Percentiles rank a stretch among this genome's conserved stretches.
phyloP scores from a whole-genome alignment of 2,888 invertebrate species.

The Calephelis perditalis region DNA sequence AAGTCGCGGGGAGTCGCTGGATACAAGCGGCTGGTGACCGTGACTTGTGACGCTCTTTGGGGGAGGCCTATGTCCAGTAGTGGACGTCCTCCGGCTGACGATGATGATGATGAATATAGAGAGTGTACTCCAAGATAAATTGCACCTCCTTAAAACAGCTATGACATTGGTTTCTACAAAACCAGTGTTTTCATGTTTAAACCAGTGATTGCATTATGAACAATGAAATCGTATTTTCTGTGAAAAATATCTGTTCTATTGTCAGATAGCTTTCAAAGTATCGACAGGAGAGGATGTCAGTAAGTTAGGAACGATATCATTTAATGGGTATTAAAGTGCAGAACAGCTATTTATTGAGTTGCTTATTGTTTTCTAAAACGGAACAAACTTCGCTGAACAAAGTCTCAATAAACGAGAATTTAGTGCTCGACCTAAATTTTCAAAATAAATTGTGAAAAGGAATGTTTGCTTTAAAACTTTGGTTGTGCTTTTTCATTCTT shows the following conservation, averaged over 20 bases:
- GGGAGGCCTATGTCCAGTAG: too few species aligned
- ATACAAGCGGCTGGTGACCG: too few species aligned
- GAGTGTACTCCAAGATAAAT: too few species aligned
- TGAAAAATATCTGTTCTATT: slow-evolving; percentile 7
- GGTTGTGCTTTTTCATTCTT: slow-evolving; percentile 14
- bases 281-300: slow-evolving; percentile 12
- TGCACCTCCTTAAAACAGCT: too few species aligned
- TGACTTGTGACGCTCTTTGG: too few species aligned
- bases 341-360: slow-evolving; percentile 23
- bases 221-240: slow-evolving; percentile 1
- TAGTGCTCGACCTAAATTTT: slow-evolving; percentile 19
- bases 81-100: too few species aligned
- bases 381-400: slow-evolving; percentile 17
- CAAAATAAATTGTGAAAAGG: slow-evolving; percentile 17
- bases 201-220: too few species aligned
- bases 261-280: neutral
- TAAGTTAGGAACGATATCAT: slow-evolving; percentile 23
- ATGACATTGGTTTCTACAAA: too few species aligned
- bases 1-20: too few species aligned
- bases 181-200: too few species aligned
- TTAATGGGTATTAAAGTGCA: slow-evolving; percentile 25
- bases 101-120: too few species aligned
- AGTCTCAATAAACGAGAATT: slow-evolving; percentile 19
- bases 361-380: slow-evolving; percentile 25
- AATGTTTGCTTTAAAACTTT: slow-evolving; percentile 22